Evolutionary conservation across 2,797 vertebrate species (phyloP).

Genomic region (Poecile montanus): DNA sequence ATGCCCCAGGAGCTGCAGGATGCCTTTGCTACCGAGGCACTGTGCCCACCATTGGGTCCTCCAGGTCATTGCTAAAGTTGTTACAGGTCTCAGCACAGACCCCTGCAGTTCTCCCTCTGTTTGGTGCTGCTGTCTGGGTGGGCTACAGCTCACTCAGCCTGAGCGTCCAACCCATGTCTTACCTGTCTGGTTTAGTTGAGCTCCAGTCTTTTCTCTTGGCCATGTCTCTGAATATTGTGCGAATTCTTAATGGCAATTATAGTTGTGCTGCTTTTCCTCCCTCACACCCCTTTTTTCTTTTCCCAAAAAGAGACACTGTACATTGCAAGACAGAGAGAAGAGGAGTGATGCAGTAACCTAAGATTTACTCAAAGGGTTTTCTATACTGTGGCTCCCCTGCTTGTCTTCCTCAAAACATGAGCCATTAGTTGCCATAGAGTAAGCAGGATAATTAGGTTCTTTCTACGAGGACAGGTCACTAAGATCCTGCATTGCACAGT

Average conservation of each 20-base stretch:
- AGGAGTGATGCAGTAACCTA: accelerated
- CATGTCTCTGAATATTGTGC: neutral
- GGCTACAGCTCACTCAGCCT: neutral
- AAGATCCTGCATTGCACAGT: neutral
- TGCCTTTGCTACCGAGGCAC: neutral
- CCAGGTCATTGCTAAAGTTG: neutral
- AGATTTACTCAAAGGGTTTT: neutral
- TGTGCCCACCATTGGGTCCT: accelerated
- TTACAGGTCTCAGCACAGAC: neutral
- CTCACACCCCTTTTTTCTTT: accelerated
- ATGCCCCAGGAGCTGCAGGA: neutral
- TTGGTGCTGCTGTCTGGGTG: neutral
- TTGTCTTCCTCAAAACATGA: neutral
- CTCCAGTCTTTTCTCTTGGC: neutral
- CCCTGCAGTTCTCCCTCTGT: neutral
- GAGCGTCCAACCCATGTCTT: neutral
- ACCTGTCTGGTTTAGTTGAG: neutral
- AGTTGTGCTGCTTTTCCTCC: neutral
- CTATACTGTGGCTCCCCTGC: neutral
- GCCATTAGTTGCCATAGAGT: neutral
- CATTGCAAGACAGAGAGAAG: neutral
- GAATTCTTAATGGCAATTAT: neutral
- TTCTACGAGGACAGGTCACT: neutral
- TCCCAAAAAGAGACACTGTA: accelerated
- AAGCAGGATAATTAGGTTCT: neutral